Conservation (phyloP, 2,113 vertebrate species). For the Paradoxurus hermaphroditus region DNA sequence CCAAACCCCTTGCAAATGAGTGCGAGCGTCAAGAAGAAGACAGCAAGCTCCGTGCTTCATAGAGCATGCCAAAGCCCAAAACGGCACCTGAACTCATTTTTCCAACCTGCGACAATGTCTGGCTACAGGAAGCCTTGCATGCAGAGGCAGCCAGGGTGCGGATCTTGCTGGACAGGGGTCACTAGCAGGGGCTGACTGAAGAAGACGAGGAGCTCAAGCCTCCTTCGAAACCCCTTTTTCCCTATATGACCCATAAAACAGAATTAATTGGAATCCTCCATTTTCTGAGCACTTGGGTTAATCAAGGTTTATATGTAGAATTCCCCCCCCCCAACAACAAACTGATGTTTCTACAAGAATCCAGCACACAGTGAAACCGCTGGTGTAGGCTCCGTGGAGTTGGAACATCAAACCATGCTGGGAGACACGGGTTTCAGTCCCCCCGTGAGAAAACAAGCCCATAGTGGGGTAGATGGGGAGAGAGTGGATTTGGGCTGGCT, state of each 20-base stretch:
- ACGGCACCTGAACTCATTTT: background rate
- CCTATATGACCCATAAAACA: conserved; percentile 19
- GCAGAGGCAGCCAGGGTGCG: rapidly evolving
- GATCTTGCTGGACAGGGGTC: background rate
- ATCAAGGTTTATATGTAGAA: conserved; percentile 41
- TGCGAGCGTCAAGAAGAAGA: background rate
- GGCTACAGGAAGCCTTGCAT: background rate
- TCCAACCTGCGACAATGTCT: background rate
- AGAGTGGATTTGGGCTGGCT: background rate
- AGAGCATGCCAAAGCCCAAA: background rate
- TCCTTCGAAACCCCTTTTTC: background rate
- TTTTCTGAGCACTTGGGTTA: conserved; percentile 54
- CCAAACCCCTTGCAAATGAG: background rate
- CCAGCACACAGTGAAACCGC: background rate
- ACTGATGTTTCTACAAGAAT: conserved; percentile 53
- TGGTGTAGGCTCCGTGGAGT: conserved; percentile 34
- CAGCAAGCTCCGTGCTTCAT: background rate
- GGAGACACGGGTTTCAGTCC: conserved; percentile 49
- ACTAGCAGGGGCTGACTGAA: background rate
- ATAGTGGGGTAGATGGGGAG: background rate
- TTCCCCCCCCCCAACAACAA: background rate
- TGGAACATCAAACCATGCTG: conserved; percentile 37
- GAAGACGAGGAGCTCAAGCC: background rate
- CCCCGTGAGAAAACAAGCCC: background rate
- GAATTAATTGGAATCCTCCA: conserved; percentile 54